A percentile compares a stretch with the other conserved stretches of the same genome.
Evolutionary conservation across 2,113 vertebrate genomes (phyloP).

Genomic region (Oryzias woworae): DNA sequence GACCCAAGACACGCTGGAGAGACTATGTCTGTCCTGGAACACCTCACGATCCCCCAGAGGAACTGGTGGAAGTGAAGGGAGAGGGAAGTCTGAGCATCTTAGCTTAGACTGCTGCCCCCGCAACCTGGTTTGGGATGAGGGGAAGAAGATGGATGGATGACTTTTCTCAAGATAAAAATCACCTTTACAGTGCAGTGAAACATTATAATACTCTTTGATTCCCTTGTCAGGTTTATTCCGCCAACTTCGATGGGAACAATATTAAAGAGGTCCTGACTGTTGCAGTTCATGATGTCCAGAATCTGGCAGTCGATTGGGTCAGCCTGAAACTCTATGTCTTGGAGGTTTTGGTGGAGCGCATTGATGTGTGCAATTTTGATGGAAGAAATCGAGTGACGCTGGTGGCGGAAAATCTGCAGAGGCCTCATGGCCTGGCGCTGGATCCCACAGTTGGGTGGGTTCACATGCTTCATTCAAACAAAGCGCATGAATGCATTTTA

Average conservation of each 20-base stretch:
- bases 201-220: neutral
- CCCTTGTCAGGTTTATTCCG: constrained; percentile 68
- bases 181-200: too few species aligned
- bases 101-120: too few species aligned
- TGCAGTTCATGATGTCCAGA: constrained; percentile 68
- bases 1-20: too few species aligned
- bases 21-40: too few species aligned
- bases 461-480: neutral
- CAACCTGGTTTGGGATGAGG: too few species aligned
- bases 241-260: constrained; percentile 62
- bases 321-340: constrained; percentile 78
- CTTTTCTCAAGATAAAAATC: too few species aligned
- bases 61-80: too few species aligned
- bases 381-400: constrained; percentile 72
- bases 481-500: neutral
- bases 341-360: constrained; percentile 70
- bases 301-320: constrained; percentile 77
- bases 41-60: too few species aligned
- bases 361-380: constrained; percentile 71
- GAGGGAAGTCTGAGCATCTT: too few species aligned
- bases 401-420: constrained; percentile 74
- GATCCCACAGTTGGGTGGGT: constrained; percentile 76
- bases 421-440: constrained; percentile 72
- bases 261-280: constrained; percentile 64
- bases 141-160: neutral